Evolutionary conservation across 2,888 invertebrate genomes (phyloP), one percentile per base, ranked within the genome.

Genomic region (Pristionchus arcanus): DNA sequence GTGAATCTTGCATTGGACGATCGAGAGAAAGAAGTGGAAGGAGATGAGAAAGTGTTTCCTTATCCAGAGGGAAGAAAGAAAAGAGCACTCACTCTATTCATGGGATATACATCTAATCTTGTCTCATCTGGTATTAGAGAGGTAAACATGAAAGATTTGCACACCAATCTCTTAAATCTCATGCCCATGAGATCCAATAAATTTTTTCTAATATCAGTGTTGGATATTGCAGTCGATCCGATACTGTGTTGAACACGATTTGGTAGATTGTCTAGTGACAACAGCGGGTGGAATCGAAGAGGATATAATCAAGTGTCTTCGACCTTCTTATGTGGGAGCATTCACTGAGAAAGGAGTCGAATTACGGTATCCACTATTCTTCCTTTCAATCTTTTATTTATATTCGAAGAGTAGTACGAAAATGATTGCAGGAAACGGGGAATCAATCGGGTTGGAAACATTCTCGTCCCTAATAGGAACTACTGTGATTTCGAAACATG

Each of bases 261-360:
- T 97, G 97, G 97, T 99, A 59, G 99, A 99, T 96, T 98, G 98
- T 95, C 96, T 99, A 91, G 99, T 99, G 0, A 97, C 99, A 0
- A 98, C 98, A 21, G 99, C 99, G 0, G 99, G 99, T 0, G 99
- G 99, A 0, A 96, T 99, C 0, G 99, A 99, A 95, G 99, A 99
- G 96, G 99, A 99, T 96, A 97, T 99, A 83, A 99, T 99, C 77
- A 99, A 99, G 96, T 99, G 99, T 95, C 96, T 99, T 89, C 98
- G 98, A 2, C 97, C 98, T 0, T 99, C 98, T 0, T 98, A 97
- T 94, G 95, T 99, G 87, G 99, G 99, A 0, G 84, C 90, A 81
- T 93, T 92, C 90, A 90, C 90, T 53, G 90, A 92, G 91, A 91
- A 92, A 31, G 94, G 94, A 28, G 90, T 91, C 31, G 94, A 94